Base-by-base conservation (phyloP, 2,113 vertebrate genomes). In the Trichomycterus rosablanca region DNA sequence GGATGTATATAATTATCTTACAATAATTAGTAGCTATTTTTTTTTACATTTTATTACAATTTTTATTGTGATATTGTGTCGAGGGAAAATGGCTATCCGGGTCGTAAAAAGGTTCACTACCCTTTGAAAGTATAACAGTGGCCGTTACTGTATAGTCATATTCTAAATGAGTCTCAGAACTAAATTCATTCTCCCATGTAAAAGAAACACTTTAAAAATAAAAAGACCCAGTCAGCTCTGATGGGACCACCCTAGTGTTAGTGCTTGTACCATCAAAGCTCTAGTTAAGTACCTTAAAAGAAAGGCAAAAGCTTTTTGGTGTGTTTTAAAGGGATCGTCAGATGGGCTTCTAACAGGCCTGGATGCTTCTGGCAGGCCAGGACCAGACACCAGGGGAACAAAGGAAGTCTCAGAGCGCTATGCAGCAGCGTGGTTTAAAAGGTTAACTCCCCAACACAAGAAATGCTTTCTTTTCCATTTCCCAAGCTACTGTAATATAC, bases 281-380 rank as follows among this genome's bases (percentile, higher is more conserved):
- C 2, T 10, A 12, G 37, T 40, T 40, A n/a, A 40, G 2, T 40
- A n/a, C 37, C 12, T n/a, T 15, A 2, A 5, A n/a, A n/a, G n/a
- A 3, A 2, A n/a, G 37, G 37, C 11, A 5, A 15, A 79, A 76
- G 80, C 82, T 78, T 79, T 74, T 73, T 76, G 75, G 76, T 79
- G 82, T 71, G 78, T 66, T 68, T 74, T 73, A 74, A 64, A 81
- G 76, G 78, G 79, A 78, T 74, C 73, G 72, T 74, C 63, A 62
- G 58, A 77, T 68, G 18, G 35, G 63, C 79, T 84, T 84, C 74
- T 84, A 82, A 85, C 74, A 37, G 71, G 54, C n/a, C n/a, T n/a
- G n/a, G n/a, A n/a, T n/a, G n/a, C 15, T 51, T 52, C 48, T 52
- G 35, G 16, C 59, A 72, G 39, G 10, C 44, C 9, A 5, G 26